A percentile compares a stretch with the other conserved stretches of the same genome.
Conservation (phyloP, 2,888 invertebrate species). For the Drosophila tripunctata region DNA sequence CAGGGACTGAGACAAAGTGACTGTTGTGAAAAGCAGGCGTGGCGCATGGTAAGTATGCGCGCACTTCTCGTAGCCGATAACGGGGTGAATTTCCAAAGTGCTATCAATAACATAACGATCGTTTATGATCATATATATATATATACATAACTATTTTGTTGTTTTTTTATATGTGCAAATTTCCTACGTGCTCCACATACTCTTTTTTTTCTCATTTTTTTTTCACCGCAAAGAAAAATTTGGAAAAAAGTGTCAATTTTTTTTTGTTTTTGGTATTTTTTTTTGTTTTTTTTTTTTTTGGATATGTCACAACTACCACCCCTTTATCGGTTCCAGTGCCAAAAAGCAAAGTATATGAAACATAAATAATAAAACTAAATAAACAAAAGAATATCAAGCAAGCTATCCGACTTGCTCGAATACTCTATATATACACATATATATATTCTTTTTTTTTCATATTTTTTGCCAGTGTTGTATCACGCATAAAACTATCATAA, state of each 20-base stretch:
- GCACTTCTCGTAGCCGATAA: conserved; percentile 70
- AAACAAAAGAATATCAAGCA: conserved; percentile 5
- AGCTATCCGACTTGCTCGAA: conserved; percentile 7
- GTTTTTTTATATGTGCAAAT: conserved; percentile 64
- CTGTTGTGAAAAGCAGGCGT: conserved; percentile 45
- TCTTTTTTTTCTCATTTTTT: conserved; percentile 34
- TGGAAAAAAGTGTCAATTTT: conserved; percentile 19
- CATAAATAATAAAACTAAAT: conserved; percentile 12
- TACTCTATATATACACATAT: conserved; percentile 21
- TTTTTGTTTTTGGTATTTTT: no score
- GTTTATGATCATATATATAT: conserved; percentile 13
- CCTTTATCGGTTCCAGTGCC: conserved; percentile 71
- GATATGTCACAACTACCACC: conserved; percentile 42
- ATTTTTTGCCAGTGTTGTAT: conserved; percentile 59
- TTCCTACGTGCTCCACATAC: conserved; percentile 17
- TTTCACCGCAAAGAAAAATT: background rate
- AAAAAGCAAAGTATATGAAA: conserved; percentile 28
- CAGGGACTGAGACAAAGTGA: conserved; percentile 34
- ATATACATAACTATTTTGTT: conserved; percentile 41
- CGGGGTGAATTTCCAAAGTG: conserved; percentile 55
- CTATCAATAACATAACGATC: conserved; percentile 31
- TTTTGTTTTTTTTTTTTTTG: no score
- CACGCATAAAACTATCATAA: conserved; percentile 47
- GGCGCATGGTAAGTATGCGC: conserved; percentile 82
- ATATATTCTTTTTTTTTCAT: conserved; percentile 44